phyloP scores from a whole-genome alignment of 2,113 vertebrate genomes.

The Cynoglossus semilaevis region DNA sequence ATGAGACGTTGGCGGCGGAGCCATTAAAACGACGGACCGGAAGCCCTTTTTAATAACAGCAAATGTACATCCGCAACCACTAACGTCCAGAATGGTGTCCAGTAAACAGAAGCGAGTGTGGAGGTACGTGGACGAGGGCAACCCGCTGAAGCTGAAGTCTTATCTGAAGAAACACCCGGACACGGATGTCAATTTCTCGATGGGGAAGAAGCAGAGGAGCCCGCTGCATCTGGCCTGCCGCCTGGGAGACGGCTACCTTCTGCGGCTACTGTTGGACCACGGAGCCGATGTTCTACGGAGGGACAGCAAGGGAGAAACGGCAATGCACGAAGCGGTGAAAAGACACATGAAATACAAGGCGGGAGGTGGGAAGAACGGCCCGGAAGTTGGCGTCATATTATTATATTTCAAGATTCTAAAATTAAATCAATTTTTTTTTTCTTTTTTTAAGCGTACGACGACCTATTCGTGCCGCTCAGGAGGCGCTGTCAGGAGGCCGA shows the following conservation, averaged over 20 bases:
- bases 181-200: conserved; percentile 74
- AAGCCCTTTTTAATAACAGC: background rate
- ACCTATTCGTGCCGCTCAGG: conserved; percentile 80
- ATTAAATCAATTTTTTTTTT: background rate
- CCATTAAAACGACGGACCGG: conserved; percentile 12
- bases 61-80: too few relatives aligned
- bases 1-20: background rate
- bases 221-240: conserved; percentile 79
- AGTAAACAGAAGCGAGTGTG: conserved; percentile 72
- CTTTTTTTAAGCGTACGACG: conserved; percentile 70
- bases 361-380: conserved; percentile 42
- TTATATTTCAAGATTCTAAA: background rate
- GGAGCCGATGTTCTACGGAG: conserved; percentile 76
- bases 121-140: conserved; percentile 78
- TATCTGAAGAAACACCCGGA: conserved; percentile 78
- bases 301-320: conserved; percentile 78
- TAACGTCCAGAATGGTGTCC: conserved; percentile 65
- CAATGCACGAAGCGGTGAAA: conserved; percentile 77
- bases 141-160: conserved; percentile 76
- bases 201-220: conserved; percentile 68
- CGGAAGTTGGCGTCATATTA: accelerated
- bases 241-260: conserved; percentile 70
- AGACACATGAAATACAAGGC: conserved; percentile 69
- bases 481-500: conserved; percentile 77
- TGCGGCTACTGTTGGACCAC: conserved; percentile 76